Percentiles rank a stretch among this genome's conserved stretches.
Conservation (phyloP, 2,888 invertebrate genomes). For the Rhabditophanes sp. region DNA sequence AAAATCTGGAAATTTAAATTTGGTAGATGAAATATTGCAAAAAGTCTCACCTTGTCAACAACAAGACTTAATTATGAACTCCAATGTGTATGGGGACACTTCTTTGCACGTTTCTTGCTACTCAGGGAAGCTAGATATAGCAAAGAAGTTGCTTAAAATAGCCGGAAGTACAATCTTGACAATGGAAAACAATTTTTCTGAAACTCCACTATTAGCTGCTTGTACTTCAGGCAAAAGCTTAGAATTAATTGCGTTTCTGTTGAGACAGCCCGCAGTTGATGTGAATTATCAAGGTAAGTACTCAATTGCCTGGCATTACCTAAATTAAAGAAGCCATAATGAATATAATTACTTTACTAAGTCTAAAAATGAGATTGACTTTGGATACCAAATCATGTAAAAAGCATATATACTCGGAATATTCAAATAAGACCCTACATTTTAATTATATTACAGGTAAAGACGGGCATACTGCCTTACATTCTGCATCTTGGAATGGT, state of each 20-base stretch:
- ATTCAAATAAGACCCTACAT: neutral
- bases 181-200: constrained; percentile 48
- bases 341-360: constrained; percentile 1
- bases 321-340: constrained; percentile 6
- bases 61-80: constrained; percentile 16
- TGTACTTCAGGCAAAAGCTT: constrained; percentile 47
- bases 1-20: constrained; percentile 45
- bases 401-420: too few relatives aligned
- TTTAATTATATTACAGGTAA: neutral
- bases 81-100: constrained; percentile 48
- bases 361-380: too few relatives aligned
- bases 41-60: neutral
- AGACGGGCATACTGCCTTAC: constrained; percentile 42
- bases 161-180: constrained; percentile 34
- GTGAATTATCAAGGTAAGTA: constrained; percentile 48
- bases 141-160: constrained; percentile 44
- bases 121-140: constrained; percentile 44
- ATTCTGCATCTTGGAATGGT: constrained; percentile 49
- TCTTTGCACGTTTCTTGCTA: constrained; percentile 46
- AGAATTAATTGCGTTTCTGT: constrained; percentile 46
- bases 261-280: constrained; percentile 46
- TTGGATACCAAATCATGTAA: too few relatives aligned
- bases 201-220: constrained; percentile 48
- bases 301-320: too few relatives aligned
- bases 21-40: constrained; percentile 4